phyloP scores from a whole-genome alignment of 2,113 vertebrate genomes.

The rat (Rattus norvegicus) region GRCr8 NC_086035.1:48179001-48179500 shows the following conservation, averaged over 20 bases:
- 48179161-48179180: constrained; percentile 56
- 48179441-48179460: background rate
- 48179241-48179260: too few relatives aligned
- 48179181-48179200: constrained; percentile 65
- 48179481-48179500: background rate
- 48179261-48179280: background rate
- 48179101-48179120: background rate
- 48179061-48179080: background rate
- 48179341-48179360: background rate
- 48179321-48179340: background rate
- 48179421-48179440: background rate
- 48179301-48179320: background rate
- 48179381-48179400: background rate
- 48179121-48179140: background rate
- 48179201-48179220: constrained; percentile 70
- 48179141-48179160: accelerated
- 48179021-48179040: background rate
- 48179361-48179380: accelerated
- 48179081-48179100: background rate
- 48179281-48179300: too few relatives aligned
- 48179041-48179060: too few relatives aligned
- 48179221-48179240: background rate
- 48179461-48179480: background rate
- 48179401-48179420: background rate
- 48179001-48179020: background rate